These are phyloP conservation scores for Cyanoliseus patagonus DNA, from an alignment of 2,113 vertebrate species.

Conservation along the genomic window DNA sequence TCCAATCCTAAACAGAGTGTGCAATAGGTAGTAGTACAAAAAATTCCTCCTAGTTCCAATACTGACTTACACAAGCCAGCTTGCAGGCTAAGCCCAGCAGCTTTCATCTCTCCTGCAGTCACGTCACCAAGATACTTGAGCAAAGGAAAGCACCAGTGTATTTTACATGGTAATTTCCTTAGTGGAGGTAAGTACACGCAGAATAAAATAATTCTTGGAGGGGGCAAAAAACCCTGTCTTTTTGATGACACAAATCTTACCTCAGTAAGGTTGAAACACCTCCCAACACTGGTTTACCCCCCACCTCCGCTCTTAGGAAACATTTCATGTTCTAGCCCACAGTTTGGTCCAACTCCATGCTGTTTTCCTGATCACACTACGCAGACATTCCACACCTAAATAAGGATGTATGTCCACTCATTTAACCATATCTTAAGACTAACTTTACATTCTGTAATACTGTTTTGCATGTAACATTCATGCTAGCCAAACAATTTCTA, in stretches of 20 bases:
- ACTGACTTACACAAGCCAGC: not conserved
- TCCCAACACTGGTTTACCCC: not conserved
- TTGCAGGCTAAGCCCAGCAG: not conserved
- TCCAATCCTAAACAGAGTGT: not conserved
- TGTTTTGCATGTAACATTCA: not conserved
- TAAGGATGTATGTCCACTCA: not conserved
- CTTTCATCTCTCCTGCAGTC: not conserved
- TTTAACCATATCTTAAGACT: not conserved
- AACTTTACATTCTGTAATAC: not conserved
- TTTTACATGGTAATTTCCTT: not conserved
- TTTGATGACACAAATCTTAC: not conserved
- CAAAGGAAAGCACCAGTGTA: not conserved
- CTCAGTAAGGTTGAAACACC: not conserved
- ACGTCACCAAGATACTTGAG: fast-evolving
- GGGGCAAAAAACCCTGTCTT: not conserved
- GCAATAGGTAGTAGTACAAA: not conserved
- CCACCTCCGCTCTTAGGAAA: not conserved
- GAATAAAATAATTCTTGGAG: not conserved
- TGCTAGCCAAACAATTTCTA: not conserved
- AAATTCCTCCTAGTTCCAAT: not conserved
- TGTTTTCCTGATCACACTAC: not conserved
- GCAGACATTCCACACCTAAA: not conserved
- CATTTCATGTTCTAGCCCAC: not conserved
- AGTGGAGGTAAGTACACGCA: not conserved
- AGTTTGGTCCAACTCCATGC: not conserved